Evolutionary conservation across 2,113 vertebrate species (phyloP).

Genomic region (Delphinapterus leucas): DNA sequence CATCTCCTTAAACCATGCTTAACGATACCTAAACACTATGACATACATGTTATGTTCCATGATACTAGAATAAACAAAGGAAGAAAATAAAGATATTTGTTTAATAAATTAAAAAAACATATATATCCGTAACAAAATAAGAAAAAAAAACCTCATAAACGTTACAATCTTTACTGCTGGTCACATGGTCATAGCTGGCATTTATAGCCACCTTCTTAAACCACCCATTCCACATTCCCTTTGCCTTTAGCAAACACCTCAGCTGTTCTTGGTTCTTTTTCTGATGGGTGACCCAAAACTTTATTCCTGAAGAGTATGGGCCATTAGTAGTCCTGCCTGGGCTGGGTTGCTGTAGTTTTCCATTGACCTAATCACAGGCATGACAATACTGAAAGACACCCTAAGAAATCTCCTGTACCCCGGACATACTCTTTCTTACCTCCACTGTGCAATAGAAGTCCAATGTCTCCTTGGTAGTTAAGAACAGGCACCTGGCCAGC

Average conservation of each 20-base stretch:
- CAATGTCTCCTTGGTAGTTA: not conserved
- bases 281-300: not conserved
- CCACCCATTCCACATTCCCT: not conserved
- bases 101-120: not conserved
- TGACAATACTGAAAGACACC: not conserved
- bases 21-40: not conserved
- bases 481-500: not conserved
- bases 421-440: not conserved
- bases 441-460: not conserved
- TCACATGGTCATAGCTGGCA: not conserved
- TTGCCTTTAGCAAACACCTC: not conserved
- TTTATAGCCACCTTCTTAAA: not conserved
- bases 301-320: not conserved
- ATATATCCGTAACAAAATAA: not conserved
- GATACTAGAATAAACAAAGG: not conserved
- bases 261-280: not conserved
- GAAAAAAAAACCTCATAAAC: not conserved
- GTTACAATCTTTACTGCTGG: not conserved
- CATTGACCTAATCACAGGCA: not conserved
- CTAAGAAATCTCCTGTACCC: not conserved
- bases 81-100: not conserved
- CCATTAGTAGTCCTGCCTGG: not conserved
- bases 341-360: not conserved
- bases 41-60: not conserved
- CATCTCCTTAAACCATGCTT: not conserved